Evolutionary conservation across 2,113 vertebrate species (phyloP).

Genomic region (Cromileptes altivelis): DNA sequence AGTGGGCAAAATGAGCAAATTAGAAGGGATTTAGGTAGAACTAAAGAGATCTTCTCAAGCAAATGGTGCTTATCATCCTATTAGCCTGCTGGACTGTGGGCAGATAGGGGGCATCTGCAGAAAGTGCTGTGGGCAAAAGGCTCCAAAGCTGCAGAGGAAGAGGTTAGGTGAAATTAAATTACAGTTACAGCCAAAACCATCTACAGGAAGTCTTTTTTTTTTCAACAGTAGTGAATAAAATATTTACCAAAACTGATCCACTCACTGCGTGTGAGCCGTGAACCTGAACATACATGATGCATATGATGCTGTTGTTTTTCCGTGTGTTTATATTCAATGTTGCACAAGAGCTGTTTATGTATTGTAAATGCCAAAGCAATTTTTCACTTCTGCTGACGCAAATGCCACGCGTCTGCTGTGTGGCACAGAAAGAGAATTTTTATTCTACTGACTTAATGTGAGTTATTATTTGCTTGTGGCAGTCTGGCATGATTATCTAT

Average conservation of each 20-base stretch:
- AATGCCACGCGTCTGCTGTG: conserved; percentile 40
- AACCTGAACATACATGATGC: conserved; percentile 30
- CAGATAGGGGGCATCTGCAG: conserved; percentile 41
- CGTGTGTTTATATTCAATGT: conserved; percentile 4
- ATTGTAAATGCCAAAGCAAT: conserved; percentile 64
- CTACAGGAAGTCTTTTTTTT: conserved; percentile 1
- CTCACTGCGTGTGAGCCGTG: background rate
- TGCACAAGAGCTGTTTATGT: conserved; percentile 29
- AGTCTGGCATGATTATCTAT: background rate
- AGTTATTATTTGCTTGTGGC: conserved; percentile 24
- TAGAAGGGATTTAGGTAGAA: conserved; percentile 66
- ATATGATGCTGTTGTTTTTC: background rate
- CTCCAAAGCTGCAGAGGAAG: conserved; percentile 9
- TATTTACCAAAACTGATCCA: background rate
- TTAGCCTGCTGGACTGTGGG: conserved; percentile 58
- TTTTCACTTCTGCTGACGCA: conserved; percentile 50
- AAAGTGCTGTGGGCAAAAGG: conserved; percentile 24
- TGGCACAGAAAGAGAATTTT: background rate
- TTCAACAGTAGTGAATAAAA: background rate
- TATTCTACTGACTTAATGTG: conserved; percentile 1
- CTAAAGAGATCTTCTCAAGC: conserved; percentile 59
- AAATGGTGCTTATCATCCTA: conserved; percentile 70
- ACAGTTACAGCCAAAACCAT: conserved; percentile 10
- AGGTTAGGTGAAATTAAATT: conserved; percentile 35
- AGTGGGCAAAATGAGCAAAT: conserved; percentile 59